These are phyloP conservation scores for Dufourea novaeangliae DNA, from an alignment of 1,140 invertebrate genomes.

Conservation along the genomic window DNA sequence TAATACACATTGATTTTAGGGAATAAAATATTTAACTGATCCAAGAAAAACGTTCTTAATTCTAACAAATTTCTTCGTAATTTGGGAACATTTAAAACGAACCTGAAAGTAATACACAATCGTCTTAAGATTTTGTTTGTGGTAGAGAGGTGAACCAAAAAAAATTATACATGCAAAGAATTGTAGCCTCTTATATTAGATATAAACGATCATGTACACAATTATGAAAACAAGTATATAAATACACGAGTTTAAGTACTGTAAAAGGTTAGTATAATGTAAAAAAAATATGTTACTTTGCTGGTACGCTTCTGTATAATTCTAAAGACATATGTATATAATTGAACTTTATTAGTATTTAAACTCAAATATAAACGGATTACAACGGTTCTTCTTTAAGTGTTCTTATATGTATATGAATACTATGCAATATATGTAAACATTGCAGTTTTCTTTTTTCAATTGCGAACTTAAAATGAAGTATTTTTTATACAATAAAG, in stretches of 20 bases:
- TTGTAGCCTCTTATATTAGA: not conserved
- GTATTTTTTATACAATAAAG: not conserved
- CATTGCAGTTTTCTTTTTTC: not conserved
- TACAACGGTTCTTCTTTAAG: not conserved
- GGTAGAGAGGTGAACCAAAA: not conserved
- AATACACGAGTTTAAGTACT: not conserved
- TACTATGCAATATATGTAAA: too few relatives aligned
- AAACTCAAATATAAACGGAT: not conserved
- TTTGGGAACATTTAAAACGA: conserved; percentile 83
- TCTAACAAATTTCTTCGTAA: conserved; percentile 82
- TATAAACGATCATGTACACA: not conserved
- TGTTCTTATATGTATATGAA: too few relatives aligned
- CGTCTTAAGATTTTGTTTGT: conserved; percentile 16
- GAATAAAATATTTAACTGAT: conserved; percentile 81
- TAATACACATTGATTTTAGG: conserved; percentile 82
- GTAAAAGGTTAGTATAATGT: not conserved
- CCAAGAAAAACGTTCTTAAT: conserved; percentile 82
- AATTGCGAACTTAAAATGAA: not conserved
- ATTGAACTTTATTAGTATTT: not conserved
- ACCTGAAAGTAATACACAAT: conserved; percentile 77
- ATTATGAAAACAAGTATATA: not conserved
- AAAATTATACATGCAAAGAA: not conserved
- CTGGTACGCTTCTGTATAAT: not conserved
- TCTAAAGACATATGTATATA: not conserved
- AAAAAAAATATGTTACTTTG: too few relatives aligned